Evolutionary conservation across 2,113 vertebrate species (phyloP).

Genomic region (Pontoporia blainvillei): DNA sequence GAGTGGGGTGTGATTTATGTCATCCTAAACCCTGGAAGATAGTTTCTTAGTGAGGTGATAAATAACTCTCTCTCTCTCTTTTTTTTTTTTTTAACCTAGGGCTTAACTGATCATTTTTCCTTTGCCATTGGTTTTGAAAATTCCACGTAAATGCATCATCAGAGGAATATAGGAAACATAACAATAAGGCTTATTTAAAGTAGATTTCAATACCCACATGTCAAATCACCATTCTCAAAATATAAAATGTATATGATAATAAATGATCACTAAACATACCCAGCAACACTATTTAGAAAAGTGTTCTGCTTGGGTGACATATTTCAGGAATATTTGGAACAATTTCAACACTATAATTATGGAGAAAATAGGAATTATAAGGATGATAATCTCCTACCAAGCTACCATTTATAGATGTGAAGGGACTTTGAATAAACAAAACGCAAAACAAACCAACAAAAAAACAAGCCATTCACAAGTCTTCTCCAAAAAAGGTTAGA

Average conservation of each 20-base stretch:
- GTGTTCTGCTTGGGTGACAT: not conserved
- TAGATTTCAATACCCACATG: not conserved
- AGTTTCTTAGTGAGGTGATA: constrained; percentile 53
- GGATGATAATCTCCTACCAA: not conserved
- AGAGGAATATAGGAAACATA: not conserved
- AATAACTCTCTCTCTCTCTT: not conserved
- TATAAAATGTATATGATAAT: not conserved
- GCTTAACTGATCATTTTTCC: constrained; percentile 37
- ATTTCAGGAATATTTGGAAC: not conserved
- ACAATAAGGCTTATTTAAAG: constrained; percentile 1
- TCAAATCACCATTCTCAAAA: not conserved
- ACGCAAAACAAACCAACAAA: not conserved
- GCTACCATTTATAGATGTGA: not conserved
- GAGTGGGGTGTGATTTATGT: constrained; percentile 27
- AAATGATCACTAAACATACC: not conserved
- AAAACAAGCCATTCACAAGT: not conserved
- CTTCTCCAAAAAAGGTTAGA: not conserved
- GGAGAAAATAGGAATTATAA: not conserved
- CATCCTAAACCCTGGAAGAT: not conserved
- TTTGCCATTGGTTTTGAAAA: constrained; percentile 32
- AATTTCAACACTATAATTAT: not conserved
- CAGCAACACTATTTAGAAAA: not conserved
- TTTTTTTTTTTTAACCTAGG: not conserved
- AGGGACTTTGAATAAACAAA: not conserved
- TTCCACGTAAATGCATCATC: not conserved